Evolutionary conservation across 2,888 invertebrate species (phyloP), one percentile per base, ranked within the genome.

Genomic region (Julus scanicus): DNA sequence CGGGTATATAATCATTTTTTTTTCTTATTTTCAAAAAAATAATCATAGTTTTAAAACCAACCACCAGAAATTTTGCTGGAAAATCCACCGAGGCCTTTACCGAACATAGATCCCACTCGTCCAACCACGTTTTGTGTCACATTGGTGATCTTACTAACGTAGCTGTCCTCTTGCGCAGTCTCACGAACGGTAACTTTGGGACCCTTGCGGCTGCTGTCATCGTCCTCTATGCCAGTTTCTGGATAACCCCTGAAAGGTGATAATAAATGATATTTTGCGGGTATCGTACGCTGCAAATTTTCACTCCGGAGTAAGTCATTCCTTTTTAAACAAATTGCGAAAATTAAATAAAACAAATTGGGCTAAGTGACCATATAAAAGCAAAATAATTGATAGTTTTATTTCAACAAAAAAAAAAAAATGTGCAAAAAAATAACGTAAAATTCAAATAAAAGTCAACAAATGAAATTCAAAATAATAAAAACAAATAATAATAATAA

Each of bases 11-110:
- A 53, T 57, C 17, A 57, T 57, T n/a, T 57, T 44, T 57, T 57
- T 57, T 57, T 57, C 57, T 57, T 57, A 57, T 57, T 57, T 57
- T 57, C 57, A 57, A 57, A 57, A 53, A 57, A 57, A 57, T 57
- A 57, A 57, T 57, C 44, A 44, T 57, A 57, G 57, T n/a, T 88
- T 89, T 90, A 91, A 89, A 91, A 91, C 91, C 91, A 91, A 44
- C 91, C 90, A 90, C 96, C 96, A 90, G 97, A 97, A 90, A 97
- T 94, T 93, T 97, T 97, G 91, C 96, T 96, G 91, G 97, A 96
- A 91, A 97, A 94, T 91, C 97, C 97, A 90, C 97, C 97, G 91
- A 97, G 95, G 90, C 97, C 96, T 92, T 97, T 96, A 88, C 97
- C 97, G 91, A 97, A 95, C 92, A 97, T 95, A 93, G 96, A 97